Conservation (phyloP, 1,140 invertebrate species). For the Dolichoris vasculosae region DNA sequence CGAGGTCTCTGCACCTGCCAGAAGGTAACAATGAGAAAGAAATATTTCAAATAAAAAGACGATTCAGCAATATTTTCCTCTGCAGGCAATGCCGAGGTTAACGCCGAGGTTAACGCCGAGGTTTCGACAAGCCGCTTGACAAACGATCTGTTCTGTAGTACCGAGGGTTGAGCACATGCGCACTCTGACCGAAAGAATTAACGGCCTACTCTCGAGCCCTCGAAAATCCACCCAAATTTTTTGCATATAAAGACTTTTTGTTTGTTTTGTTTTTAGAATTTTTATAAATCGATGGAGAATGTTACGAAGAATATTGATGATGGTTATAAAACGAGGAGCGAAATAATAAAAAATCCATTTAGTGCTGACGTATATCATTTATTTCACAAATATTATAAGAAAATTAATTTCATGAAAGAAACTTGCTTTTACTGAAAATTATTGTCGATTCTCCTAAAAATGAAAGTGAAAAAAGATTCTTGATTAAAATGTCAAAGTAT, state of each 20-base stretch:
- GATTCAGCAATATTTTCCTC: constrained; percentile 50
- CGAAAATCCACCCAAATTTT: background rate
- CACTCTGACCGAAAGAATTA: constrained; percentile 22
- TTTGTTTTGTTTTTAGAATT: no score
- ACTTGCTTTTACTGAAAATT: no score
- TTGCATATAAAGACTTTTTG: background rate
- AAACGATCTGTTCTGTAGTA: constrained; percentile 28
- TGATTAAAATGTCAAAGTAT: no score
- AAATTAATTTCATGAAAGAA: no score
- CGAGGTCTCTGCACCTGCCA: constrained; percentile 38
- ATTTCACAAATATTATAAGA: no score
- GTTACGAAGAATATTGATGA: background rate
- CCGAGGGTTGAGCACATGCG: background rate
- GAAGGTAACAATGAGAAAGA: constrained; percentile 46
- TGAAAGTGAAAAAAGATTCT: no score
- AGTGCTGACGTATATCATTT: no score
- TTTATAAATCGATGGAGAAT: background rate
- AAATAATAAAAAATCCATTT: background rate
- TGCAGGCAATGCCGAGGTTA: background rate
- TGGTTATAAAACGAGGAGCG: background rate
- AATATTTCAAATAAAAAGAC: constrained; percentile 54
- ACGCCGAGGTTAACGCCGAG: background rate
- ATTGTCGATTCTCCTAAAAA: no score
- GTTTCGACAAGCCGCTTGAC: constrained; percentile 34
- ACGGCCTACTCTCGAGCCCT: background rate